Conservation (phyloP, 2,888 invertebrate genomes). For the Liodrosophila aerea region DNA sequence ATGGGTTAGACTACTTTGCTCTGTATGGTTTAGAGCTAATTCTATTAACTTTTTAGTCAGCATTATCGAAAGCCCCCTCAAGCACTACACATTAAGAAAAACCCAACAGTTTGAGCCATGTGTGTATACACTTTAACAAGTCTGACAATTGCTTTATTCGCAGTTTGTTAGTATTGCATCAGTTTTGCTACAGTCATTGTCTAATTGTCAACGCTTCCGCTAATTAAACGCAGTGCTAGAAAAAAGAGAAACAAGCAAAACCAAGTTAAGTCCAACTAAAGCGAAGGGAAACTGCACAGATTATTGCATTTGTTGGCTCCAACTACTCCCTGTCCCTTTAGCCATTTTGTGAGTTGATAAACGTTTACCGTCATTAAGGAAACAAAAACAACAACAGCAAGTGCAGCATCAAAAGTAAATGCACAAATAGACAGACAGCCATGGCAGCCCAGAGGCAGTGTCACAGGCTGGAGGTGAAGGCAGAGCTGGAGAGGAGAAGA, state of each 20-base stretch:
- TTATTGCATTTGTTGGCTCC: constrained; percentile 59
- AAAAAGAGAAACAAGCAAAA: constrained; percentile 10
- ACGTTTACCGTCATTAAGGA: constrained; percentile 64
- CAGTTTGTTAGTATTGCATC: neutral
- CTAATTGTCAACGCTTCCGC: constrained; percentile 41
- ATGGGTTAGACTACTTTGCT: too few species aligned
- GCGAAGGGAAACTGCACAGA: constrained; percentile 37
- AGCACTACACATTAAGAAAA: too few species aligned
- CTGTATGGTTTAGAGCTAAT: too few species aligned
- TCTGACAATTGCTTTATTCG: neutral
- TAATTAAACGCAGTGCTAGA: constrained; percentile 38
- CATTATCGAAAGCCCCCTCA: too few species aligned
- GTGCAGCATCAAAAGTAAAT: constrained; percentile 30
- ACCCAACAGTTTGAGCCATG: too few species aligned
- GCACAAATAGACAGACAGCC: constrained; percentile 24
- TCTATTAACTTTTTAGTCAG: too few species aligned
- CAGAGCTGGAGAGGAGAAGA: constrained; percentile 4
- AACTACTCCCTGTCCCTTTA: constrained; percentile 10
- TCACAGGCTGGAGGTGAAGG: neutral
- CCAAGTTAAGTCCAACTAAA: constrained; percentile 7
- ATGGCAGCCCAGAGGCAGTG: too few species aligned
- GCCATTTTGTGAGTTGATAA: constrained; percentile 54
- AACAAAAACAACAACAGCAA: constrained; percentile 15
- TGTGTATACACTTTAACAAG: constrained; percentile 12
- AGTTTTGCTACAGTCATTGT: constrained; percentile 11